These are phyloP conservation scores for Noctua comes DNA, from an alignment of 2,888 invertebrate species.

Conservation along the genomic window DNA sequence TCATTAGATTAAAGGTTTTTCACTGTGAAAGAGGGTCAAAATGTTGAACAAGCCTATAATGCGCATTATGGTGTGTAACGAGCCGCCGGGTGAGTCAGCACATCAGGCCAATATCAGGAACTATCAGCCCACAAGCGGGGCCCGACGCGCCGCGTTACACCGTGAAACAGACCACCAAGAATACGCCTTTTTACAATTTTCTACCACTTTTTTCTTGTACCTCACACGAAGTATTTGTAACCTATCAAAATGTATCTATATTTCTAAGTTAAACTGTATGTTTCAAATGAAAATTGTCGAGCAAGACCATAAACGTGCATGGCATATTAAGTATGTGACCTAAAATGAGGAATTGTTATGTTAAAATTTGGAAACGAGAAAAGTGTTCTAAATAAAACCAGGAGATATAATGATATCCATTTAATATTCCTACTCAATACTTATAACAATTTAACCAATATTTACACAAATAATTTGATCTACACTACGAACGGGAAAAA, in stretches of 20 bases:
- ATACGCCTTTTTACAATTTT: slow-evolving; percentile 81
- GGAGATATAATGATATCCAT: slow-evolving; percentile 71
- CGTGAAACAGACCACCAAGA: slow-evolving; percentile 88
- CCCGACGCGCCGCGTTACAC: slow-evolving; percentile 83
- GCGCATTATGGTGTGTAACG: slow-evolving; percentile 72
- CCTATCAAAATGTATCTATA: slow-evolving; percentile 10
- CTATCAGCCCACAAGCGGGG: slow-evolving; percentile 85
- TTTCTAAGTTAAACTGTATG: background rate
- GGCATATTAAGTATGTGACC: background rate
- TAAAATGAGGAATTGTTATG: background rate
- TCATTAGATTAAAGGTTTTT: slow-evolving; percentile 68
- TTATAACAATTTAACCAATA: slow-evolving; percentile 86
- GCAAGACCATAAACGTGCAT: background rate
- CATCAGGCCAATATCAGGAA: slow-evolving; percentile 83
- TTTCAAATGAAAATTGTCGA: background rate
- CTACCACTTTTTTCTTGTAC: slow-evolving; percentile 74
- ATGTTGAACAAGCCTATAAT: slow-evolving; percentile 69
- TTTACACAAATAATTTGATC: slow-evolving; percentile 81
- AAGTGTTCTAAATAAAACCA: slow-evolving; percentile 65
- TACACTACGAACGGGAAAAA: slow-evolving; percentile 79
- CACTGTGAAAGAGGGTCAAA: slow-evolving; percentile 61
- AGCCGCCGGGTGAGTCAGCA: slow-evolving; percentile 84
- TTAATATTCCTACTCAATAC: slow-evolving; percentile 81
- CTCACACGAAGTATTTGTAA: slow-evolving; percentile 81
- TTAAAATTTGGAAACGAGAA: background rate